A percentile compares a stretch with the other conserved stretches of the same genome.
Evolutionary conservation across 1,140 invertebrate genomes (phyloP).

Genomic region (Hypsibius dujardini): DNA sequence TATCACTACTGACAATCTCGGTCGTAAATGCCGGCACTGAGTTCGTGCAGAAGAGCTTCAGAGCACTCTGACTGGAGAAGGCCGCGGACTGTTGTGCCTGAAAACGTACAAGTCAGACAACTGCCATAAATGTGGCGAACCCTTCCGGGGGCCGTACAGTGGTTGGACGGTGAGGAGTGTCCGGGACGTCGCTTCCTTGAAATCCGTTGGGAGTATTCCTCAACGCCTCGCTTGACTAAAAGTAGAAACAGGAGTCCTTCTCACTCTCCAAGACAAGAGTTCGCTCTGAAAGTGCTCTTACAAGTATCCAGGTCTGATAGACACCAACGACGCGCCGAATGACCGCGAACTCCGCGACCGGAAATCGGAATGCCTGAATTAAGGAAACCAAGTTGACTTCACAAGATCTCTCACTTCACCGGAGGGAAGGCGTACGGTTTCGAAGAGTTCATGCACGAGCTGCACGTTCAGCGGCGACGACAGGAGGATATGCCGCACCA

Average conservation of each 20-base stretch:
- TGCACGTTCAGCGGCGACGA: neutral
- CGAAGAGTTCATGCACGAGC: conserved; percentile 8
- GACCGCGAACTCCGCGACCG: neutral
- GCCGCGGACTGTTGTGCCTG: no score
- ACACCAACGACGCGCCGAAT: neutral
- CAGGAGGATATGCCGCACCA: conserved; percentile 7
- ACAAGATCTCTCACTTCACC: neutral
- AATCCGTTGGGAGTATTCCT: no score
- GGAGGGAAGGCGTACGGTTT: neutral
- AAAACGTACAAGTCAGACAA: no score
- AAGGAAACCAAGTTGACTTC: neutral
- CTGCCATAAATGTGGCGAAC: no score
- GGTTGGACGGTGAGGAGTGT: no score
- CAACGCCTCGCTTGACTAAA: no score
- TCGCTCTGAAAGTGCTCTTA: neutral
- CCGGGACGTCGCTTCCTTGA: no score
- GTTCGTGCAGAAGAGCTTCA: conserved; percentile 6
- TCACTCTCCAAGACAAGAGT: no score
- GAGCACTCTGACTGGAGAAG: neutral
- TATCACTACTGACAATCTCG: neutral
- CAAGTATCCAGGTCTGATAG: neutral
- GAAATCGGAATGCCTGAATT: neutral
- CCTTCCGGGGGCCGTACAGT: no score
- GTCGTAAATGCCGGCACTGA: neutral
- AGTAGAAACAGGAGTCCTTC: no score